A percentile compares a stretch with the other conserved stretches of the same genome.
These are phyloP conservation scores for Conistra vaccinii DNA, from an alignment of 2,888 invertebrate genomes.

Conservation along the genomic window DNA sequence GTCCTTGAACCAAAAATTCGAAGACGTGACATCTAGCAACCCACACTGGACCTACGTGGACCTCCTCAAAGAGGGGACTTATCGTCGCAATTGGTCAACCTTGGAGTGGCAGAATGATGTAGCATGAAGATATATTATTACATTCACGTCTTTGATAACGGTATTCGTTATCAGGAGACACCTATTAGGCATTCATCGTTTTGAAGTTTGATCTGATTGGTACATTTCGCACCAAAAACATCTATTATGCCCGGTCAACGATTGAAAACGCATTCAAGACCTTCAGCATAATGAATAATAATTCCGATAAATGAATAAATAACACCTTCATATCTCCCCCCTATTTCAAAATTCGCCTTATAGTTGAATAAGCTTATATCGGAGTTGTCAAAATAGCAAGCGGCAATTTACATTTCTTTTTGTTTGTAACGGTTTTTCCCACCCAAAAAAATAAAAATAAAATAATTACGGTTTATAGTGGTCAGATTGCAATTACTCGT, in stretches of 20 bases:
- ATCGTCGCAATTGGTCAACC: no score
- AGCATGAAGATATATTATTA: slow-evolving; percentile 6
- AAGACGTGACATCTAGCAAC: no score
- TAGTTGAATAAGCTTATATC: slow-evolving; percentile 36
- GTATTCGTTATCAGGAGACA: background rate
- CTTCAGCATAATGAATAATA: background rate
- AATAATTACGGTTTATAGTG: no score
- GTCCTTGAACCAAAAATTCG: no score
- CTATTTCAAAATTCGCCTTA: background rate
- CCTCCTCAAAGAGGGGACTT: no score
- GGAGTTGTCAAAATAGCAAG: slow-evolving; percentile 8
- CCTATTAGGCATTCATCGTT: background rate
- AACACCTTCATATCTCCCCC: background rate
- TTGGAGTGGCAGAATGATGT: slow-evolving; percentile 11
- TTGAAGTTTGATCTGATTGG: background rate
- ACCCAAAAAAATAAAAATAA: no score
- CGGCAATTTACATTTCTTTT: no score
- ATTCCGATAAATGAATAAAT: background rate
- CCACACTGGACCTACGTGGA: no score
- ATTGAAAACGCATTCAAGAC: background rate
- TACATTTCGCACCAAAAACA: background rate
- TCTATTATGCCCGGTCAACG: background rate
- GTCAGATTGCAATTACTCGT: no score
- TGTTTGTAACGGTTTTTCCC: no score
- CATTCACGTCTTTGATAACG: background rate